Evolutionary conservation across 2,888 invertebrate genomes (phyloP), one percentile per base, ranked within the genome.

Genomic region (Crocallis elinguaria): DNA sequence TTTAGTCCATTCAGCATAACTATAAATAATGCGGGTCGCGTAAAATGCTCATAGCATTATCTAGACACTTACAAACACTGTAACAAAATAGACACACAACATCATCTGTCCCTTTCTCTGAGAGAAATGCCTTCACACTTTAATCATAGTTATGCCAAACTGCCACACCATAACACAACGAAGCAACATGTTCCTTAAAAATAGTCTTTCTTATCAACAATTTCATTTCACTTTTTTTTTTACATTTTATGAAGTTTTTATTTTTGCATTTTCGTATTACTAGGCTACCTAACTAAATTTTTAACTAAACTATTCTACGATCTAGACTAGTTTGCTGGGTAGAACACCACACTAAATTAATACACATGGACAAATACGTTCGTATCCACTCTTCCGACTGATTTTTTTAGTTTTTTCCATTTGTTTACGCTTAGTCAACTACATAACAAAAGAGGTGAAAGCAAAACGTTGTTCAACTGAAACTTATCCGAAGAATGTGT

Each of bases 151-250:
- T 90, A 90, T 89, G 92, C 92, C 90, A 88, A 91, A 92, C 85
- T 21, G 83, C 73, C 86, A 85, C 84, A 79, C 76, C 85, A 82
- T 86, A 91, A 92, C 88, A 86, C 86, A 91, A 91, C 88, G 86
- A 91, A 90, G 92, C 92, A 88, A 92, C 90, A 90, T 89, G 88
- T 89, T 82, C 90, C 89, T 90, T 92, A 93, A 93, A 93, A 93
- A 93, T 93, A 93, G 88, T 92, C 92, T 92, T 92, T 92, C 92
- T 92, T 92, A 92, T 88, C 89, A 90, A 93, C 92, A 92, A 92
- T 92, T 92, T 93, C 91, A 90, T 92, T 86, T 83, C 86, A 71
- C 35, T 86, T 89, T 92, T 88, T 90, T 29, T 92, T 92, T 90
- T 92, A 88, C 85, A 88, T 89, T 90, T 91, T 92, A 88, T 90